Conservation (phyloP, 2,797 vertebrate species). For the Peromyscus aztecus region DNA sequence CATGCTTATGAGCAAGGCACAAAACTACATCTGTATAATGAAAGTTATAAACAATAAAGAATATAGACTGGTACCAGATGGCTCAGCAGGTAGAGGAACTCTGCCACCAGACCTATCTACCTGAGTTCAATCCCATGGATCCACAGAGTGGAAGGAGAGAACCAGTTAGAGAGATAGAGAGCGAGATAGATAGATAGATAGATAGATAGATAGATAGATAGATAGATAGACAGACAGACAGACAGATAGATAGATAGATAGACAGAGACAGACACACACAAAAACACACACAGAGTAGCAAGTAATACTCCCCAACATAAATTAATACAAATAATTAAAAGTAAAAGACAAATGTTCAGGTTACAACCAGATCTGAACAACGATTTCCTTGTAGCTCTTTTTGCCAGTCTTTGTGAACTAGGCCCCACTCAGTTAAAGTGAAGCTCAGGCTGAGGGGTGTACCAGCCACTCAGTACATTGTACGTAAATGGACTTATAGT, state of each 20-base stretch:
- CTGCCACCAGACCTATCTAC: background rate
- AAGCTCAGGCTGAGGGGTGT: background rate
- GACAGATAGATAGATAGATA: background rate
- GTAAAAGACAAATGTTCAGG: background rate
- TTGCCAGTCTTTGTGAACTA: background rate
- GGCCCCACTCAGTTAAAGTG: background rate
- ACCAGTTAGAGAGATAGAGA: background rate
- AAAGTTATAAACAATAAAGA: background rate
- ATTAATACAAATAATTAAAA: background rate
- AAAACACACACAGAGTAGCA: background rate
- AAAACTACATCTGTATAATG: background rate
- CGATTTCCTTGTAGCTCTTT: background rate
- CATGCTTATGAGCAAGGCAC: background rate
- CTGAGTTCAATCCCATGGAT: background rate
- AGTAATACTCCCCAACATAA: background rate
- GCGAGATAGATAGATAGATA: background rate
- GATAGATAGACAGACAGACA: no score
- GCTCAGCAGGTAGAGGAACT: background rate
- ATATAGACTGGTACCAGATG: background rate
- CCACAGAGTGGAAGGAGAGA: background rate
- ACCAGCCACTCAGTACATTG: background rate
- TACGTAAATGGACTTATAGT: background rate
- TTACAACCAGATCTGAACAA: background rate
- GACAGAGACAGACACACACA: background rate
- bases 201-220: background rate